These are phyloP conservation scores for Geotrupes spiniger DNA, from an alignment of 2,888 invertebrate genomes.

Conservation along the genomic window DNA sequence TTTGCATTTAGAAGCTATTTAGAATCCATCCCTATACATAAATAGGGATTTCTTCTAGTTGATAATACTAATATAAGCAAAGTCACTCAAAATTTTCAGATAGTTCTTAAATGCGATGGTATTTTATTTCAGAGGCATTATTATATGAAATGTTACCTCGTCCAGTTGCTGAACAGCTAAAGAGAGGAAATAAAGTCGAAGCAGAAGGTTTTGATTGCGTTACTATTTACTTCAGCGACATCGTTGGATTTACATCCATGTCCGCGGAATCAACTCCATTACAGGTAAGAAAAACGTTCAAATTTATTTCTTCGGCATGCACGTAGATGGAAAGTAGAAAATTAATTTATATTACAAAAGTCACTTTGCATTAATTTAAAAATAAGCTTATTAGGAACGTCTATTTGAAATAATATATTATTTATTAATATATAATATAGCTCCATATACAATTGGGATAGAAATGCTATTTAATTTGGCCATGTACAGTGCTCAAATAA, in stretches of 20 bases:
- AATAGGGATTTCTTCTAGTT: too few relatives aligned
- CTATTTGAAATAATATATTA: too few relatives aligned
- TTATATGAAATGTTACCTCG: constrained; percentile 85
- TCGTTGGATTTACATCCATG: constrained; percentile 90
- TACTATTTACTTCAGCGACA: constrained; percentile 94
- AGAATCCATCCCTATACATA: too few relatives aligned
- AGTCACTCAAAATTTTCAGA: background rate
- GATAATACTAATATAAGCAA: too few relatives aligned
- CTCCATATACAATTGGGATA: too few relatives aligned
- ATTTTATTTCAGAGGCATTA: constrained; percentile 63
- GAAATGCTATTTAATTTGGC: too few relatives aligned
- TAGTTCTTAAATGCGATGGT: background rate
- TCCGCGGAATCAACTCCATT: constrained; percentile 88
- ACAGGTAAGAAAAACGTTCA: too few relatives aligned
- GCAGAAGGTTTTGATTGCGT: constrained; percentile 89
- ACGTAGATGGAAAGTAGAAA: background rate
- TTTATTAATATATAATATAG: too few relatives aligned
- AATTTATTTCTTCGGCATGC: too few relatives aligned
- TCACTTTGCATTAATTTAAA: too few relatives aligned
- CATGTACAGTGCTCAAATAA: too few relatives aligned
- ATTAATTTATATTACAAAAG: background rate
- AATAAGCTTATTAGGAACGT: too few relatives aligned
- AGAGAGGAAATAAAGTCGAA: constrained; percentile 83
- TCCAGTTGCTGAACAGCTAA: constrained; percentile 89
- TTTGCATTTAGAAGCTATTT: constrained; percentile 4